Percentiles rank a stretch among this genome's conserved stretches.
phyloP scores from a whole-genome alignment of 2,113 vertebrate genomes.

The Pelmatolapia mariae region DNA sequence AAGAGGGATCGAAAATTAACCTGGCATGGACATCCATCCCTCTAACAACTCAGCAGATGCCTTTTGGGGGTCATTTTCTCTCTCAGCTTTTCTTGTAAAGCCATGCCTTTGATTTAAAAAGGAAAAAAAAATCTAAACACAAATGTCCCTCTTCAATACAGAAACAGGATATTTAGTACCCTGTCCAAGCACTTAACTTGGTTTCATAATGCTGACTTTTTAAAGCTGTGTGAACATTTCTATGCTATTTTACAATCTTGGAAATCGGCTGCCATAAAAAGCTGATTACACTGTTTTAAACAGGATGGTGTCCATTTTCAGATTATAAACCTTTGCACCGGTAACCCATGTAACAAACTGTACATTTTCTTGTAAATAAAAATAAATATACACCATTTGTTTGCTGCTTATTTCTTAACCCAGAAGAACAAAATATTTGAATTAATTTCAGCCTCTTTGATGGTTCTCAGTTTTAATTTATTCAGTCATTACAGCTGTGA shows the following conservation, averaged over 20 bases:
- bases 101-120: constrained; percentile 30
- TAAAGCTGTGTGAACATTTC: constrained; percentile 29
- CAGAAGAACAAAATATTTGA: not conserved
- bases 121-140: not conserved
- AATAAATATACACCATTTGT: constrained; percentile 59
- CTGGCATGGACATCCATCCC: not conserved
- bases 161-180: not conserved
- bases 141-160: not conserved
- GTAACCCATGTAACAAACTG: constrained; percentile 98
- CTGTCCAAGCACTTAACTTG: not conserved
- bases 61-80: constrained; percentile 6
- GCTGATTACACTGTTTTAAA: constrained; percentile 28
- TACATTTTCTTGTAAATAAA: constrained; percentile 99
- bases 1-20: not conserved
- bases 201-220: constrained; percentile 35
- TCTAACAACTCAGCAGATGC: constrained; percentile 34
- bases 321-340: constrained; percentile 84
- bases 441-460: not conserved
- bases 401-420: not conserved
- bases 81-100: not conserved
- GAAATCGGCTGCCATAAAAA: constrained; percentile 12
- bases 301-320: constrained; percentile 61
- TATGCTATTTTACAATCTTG: constrained; percentile 49
- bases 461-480: constrained; percentile 49
- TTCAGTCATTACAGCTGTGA: constrained; percentile 61